Percentiles rank a stretch among this genome's conserved stretches.
These are phyloP conservation scores for Neocrepidodera transversa DNA, from an alignment of 2,888 invertebrate species.

Conservation along the genomic window DNA sequence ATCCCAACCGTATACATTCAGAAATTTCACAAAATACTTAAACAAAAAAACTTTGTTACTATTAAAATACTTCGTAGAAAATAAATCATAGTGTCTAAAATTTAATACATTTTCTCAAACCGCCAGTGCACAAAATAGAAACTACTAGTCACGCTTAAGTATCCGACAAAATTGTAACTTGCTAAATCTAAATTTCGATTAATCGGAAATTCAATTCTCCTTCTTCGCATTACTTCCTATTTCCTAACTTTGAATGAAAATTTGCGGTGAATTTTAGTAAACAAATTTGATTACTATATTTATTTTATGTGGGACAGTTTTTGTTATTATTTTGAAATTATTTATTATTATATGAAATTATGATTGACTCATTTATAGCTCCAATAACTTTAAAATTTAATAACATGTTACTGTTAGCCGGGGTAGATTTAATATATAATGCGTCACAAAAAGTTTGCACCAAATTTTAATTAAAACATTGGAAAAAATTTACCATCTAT, in stretches of 20 bases:
- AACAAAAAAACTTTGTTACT: background rate
- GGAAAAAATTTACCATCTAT: too few species aligned
- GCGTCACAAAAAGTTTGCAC: too few species aligned
- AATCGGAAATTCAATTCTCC: slow-evolving; percentile 2
- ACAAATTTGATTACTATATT: background rate
- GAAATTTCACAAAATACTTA: too few species aligned
- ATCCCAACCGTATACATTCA: slow-evolving; percentile 4
- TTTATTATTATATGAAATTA: too few species aligned
- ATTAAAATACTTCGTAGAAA: background rate
- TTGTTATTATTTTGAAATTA: background rate
- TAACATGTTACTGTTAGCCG: too few species aligned
- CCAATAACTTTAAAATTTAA: too few species aligned
- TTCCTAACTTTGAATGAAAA: slow-evolving; percentile 9
- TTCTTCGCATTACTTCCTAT: slow-evolving; percentile 21
- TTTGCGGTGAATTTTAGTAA: slow-evolving; percentile 19
- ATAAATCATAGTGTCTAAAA: background rate
- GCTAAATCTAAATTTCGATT: slow-evolving; percentile 5
- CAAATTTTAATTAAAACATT: too few species aligned
- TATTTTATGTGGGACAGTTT: background rate
- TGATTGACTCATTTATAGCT: too few species aligned
- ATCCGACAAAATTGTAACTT: slow-evolving; percentile 6
- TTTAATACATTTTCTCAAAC: background rate
- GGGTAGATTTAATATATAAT: too few species aligned
- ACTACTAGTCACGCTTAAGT: slow-evolving; percentile 1
- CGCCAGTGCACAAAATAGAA: slow-evolving; percentile 8